Evolutionary conservation across 2,888 invertebrate genomes (phyloP).

Genomic region (Platynereis dumerilii): DNA sequence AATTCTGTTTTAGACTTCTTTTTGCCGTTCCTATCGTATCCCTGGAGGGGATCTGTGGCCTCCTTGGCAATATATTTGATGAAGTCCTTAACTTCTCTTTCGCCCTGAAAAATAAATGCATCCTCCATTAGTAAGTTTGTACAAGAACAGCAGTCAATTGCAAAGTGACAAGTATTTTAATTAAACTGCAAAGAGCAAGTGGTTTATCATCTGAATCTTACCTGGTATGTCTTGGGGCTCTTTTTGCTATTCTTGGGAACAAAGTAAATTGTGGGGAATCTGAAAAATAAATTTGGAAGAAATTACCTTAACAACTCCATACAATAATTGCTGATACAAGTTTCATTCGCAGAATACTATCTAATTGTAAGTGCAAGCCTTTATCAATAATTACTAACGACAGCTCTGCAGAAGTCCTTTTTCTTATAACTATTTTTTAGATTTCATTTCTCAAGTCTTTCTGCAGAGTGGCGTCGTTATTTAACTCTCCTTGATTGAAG

Average conservation of each 20-base stretch:
- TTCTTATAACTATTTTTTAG: no score
- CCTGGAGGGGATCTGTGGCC: constrained; percentile 84
- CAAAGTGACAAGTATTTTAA: constrained; percentile 6
- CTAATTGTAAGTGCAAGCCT: no score
- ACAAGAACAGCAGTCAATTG: constrained; percentile 58
- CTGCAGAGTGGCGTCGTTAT: no score
- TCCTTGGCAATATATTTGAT: constrained; percentile 92
- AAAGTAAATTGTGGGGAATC: constrained; percentile 97
- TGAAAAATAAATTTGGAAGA: constrained; percentile 46
- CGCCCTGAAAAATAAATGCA: constrained; percentile 70
- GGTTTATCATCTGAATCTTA: no score
- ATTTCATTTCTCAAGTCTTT: no score
- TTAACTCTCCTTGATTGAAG: no score
- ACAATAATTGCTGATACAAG: no score
- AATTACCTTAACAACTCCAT: not conserved
- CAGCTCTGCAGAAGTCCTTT: no score
- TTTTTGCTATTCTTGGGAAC: constrained; percentile 80
- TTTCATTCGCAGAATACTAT: no score
- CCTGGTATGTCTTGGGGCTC: constrained; percentile 82
- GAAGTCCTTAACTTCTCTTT: constrained; percentile 91
- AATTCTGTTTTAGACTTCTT: constrained; percentile 40
- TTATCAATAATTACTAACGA: no score
- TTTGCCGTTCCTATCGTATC: constrained; percentile 85
- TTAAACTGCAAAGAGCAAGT: no score
- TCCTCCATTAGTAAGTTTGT: not conserved